Conservation (phyloP, 2,797 vertebrate species). For the Notamacropus eugenii region DNA sequence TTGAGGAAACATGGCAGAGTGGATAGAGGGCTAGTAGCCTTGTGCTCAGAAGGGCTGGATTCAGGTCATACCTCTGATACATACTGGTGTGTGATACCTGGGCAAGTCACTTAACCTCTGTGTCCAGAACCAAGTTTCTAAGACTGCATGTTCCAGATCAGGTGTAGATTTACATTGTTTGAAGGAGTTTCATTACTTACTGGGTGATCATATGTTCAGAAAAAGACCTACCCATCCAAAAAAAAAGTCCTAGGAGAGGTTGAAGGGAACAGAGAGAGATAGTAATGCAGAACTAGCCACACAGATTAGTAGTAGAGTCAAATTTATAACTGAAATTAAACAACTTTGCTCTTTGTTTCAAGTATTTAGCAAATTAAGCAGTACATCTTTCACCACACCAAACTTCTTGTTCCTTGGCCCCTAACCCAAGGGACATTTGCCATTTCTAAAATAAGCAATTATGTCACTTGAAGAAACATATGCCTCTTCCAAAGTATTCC, state of each 20-base stretch:
- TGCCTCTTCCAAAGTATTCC: background rate
- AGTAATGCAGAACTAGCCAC: background rate
- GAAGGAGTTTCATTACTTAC: background rate
- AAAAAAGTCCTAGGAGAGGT: background rate
- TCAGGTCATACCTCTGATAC: background rate
- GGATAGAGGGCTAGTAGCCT: background rate
- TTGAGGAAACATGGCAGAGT: background rate
- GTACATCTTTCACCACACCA: background rate
- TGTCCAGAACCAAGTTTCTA: background rate
- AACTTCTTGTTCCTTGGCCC: background rate
- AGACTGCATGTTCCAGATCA: background rate
- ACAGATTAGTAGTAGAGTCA: background rate
- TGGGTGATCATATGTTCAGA: background rate
- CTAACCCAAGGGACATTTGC: background rate
- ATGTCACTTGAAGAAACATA: background rate
- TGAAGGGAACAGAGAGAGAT: background rate
- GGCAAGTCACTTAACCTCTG: background rate
- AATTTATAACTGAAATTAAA: background rate
- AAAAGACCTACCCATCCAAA: background rate
- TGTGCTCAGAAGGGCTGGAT: background rate
- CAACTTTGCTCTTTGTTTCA: background rate
- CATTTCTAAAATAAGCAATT: background rate
- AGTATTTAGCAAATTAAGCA: no score
- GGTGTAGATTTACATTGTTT: background rate
- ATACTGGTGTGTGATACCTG: background rate